phyloP scores from a whole-genome alignment of 2,113 vertebrate genomes.

The Alexandromys fortis region DNA sequence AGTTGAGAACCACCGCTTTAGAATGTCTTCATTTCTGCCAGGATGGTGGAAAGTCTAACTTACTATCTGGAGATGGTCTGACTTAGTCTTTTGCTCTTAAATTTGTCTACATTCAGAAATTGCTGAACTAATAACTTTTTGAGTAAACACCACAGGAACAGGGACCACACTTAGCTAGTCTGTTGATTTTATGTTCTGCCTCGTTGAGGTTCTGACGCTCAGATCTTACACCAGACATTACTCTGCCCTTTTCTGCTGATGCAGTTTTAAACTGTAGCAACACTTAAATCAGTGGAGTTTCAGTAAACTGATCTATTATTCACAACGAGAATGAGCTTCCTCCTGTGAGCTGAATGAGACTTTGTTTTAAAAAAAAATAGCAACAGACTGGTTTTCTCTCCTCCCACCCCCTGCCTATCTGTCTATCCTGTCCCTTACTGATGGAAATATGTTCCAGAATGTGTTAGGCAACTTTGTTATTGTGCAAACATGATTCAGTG shows the following conservation, averaged over 20 bases:
- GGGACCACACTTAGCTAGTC: neutral
- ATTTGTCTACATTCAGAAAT: neutral
- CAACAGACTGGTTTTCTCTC: neutral
- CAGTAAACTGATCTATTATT: neutral
- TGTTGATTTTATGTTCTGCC: constrained; percentile 8
- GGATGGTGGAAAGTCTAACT: neutral
- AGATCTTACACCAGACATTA: neutral
- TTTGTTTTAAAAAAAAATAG: neutral
- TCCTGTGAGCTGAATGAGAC: neutral
- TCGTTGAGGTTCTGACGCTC: neutral
- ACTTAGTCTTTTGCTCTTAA: neutral
- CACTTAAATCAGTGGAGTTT: neutral
- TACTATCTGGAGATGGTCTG: neutral
- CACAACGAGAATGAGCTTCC: neutral
- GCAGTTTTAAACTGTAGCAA: neutral
- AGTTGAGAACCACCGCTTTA: neutral
- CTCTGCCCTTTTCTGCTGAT: neutral
- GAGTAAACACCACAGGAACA: neutral
- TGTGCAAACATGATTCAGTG: neutral
- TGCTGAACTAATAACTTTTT: constrained; percentile 37
- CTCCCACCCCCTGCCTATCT: too few species aligned
- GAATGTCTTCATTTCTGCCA: neutral
- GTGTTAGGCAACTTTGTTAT: neutral
- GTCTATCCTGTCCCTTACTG: neutral
- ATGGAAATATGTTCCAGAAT: neutral